Percentiles rank a stretch among this genome's conserved stretches.
These are phyloP conservation scores for pig (Sus scrofa) DNA, from an alignment of 2,113 vertebrate genomes.

Conservation along the genomic window T2T-Sscrofa CM000827.6:70689501-70690000, in stretches of 20 bases:
- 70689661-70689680: background rate
- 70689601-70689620: background rate
- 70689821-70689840: too few species aligned
- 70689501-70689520: too few species aligned
- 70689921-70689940: too few species aligned
- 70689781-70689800: background rate
- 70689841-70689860: too few species aligned
- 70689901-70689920: too few species aligned
- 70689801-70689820: too few species aligned
- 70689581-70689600: background rate
- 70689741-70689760: background rate
- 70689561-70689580: background rate
- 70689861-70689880: too few species aligned
- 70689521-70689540: too few species aligned
- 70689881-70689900: too few species aligned
- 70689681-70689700: background rate
- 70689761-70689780: background rate
- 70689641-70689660: background rate
- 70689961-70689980: too few species aligned
- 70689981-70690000: background rate
- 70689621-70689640: background rate
- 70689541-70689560: background rate
- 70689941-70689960: too few species aligned
- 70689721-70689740: background rate
- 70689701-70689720: background rate